Conservation (phyloP, 2,888 invertebrate genomes). For the Nomada lathburiana region DNA sequence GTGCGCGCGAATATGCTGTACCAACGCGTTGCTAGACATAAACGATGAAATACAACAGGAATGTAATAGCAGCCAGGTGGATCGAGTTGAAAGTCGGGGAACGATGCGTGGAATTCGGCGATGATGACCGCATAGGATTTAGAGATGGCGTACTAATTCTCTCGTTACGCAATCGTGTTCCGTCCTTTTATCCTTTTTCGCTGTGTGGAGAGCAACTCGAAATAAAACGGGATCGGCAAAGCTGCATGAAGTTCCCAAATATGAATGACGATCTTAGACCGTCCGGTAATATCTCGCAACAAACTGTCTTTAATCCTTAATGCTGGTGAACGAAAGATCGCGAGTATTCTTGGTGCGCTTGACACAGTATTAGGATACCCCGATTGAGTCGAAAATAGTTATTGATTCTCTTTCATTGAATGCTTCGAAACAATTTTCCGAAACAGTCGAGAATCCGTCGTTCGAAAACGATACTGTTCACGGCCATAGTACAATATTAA, state of each 20-base stretch:
- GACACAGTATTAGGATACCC: not conserved
- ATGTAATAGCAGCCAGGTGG: conserved; percentile 41
- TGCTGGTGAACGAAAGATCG: not conserved
- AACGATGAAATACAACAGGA: conserved; percentile 50
- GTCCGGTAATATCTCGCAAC: not conserved
- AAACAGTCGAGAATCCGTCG: no score
- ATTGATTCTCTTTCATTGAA: no score
- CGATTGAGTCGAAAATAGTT: not conserved
- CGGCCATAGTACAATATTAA: not conserved
- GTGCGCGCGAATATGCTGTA: conserved; percentile 38
- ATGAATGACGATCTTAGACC: conserved; percentile 4
- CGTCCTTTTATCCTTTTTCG: conserved; percentile 37
- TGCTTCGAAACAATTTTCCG: not conserved
- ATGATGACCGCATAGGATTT: conserved; percentile 76
- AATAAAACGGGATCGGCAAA: conserved; percentile 72
- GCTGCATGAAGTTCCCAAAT: not conserved
- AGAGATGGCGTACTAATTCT: conserved; percentile 76
- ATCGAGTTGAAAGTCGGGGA: conserved; percentile 73
- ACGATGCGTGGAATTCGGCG: conserved; percentile 76
- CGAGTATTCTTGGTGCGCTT: not conserved
- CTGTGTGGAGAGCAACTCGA: conserved; percentile 57
- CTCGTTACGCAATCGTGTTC: conserved; percentile 23
- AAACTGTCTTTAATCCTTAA: not conserved
- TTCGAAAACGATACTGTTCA: no score
- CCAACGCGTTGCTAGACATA: conserved; percentile 41